Base-by-base conservation (phyloP, 2,113 vertebrate genomes). In the Myxocyprinus asiaticus region DNA sequence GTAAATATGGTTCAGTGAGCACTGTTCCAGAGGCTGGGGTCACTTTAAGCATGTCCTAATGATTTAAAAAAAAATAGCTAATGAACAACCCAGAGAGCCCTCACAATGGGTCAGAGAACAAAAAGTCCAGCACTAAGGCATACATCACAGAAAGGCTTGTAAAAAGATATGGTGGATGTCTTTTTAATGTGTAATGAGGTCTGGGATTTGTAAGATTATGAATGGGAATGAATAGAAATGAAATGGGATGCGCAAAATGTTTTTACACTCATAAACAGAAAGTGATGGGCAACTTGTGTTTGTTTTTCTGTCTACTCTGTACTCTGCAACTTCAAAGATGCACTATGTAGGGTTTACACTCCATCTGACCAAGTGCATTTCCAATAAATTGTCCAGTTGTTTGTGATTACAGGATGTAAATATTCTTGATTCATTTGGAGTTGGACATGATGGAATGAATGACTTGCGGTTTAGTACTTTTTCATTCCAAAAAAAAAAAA, bases 41-140 rank as follows among this genome's bases (percentile, higher is more conserved):
- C 33, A 4, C 47, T 68, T 78, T 48, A 58, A 14, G 55, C 15
- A 6, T 7, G 45, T 72, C 62, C 69, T 78, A 82, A 73, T 82
- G 76, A 67, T 68, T 73, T n/a, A 63, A 73, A 71, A 69, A 55
- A 72, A 78, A 10, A 50, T 51, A 55, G 71, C 77, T 59, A 83
- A 83, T 61, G 55, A 58, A 55, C 48, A 70, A 55, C 7, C 67
- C 22, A 70, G 22, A 55, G 50, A n/a, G 45, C 9, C n/a, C 4
- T 53, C 9, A 48, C 14, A 50, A 43, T 12, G 74, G 59, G 9
- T 51, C 43, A 72, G 22, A 48, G 42, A 9, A 33, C 47, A 65
- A 48, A 75, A 12, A 67, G 58, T 61, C 33, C n/a, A 79, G 62
- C 14, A 4, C 43, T 11, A 8, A 33, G 5, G 61, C 9, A 63